Percentiles rank a stretch among this genome's conserved stretches.
Evolutionary conservation across 2,888 invertebrate species (phyloP).

Genomic region (Sesia apiformis): DNA sequence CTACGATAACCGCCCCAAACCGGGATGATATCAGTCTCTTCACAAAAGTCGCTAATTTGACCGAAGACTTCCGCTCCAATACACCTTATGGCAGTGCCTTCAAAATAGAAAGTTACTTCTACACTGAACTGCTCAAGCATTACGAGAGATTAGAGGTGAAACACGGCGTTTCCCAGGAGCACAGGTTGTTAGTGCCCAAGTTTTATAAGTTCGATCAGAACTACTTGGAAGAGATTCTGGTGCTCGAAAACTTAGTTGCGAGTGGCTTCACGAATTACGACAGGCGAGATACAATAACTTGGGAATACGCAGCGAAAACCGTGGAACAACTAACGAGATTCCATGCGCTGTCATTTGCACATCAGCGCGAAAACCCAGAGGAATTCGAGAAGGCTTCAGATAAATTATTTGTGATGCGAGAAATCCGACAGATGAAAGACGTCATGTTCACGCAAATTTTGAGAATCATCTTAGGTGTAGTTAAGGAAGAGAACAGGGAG

Average conservation of each 20-base stretch:
- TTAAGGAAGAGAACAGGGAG: constrained; percentile 21
- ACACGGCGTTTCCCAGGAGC: constrained; percentile 16
- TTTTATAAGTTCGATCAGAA: constrained; percentile 23
- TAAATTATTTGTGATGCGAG: constrained; percentile 1
- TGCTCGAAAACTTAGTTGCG: constrained; percentile 34
- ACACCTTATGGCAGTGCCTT: constrained; percentile 19
- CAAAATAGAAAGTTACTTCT: constrained; percentile 23
- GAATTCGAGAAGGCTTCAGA: constrained; percentile 12
- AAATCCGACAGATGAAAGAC: background rate
- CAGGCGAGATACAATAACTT: constrained; percentile 27
- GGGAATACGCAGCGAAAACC: constrained; percentile 29
- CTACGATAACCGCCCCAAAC: constrained; percentile 11
- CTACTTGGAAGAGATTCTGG: constrained; percentile 26
- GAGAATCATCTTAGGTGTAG: constrained; percentile 13
- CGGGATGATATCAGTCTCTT: constrained; percentile 26
- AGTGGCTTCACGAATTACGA: constrained; percentile 25
- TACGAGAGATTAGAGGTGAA: constrained; percentile 23
- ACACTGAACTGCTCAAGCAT: constrained; percentile 12
- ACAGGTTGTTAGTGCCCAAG: constrained; percentile 24
- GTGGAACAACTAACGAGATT: constrained; percentile 33
- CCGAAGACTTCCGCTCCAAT: constrained; percentile 15
- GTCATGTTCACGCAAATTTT: constrained; percentile 3
- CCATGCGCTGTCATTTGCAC: constrained; percentile 47
- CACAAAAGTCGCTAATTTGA: constrained; percentile 31
- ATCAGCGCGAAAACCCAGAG: constrained; percentile 33